These are phyloP conservation scores for Tyrannus savana DNA, from an alignment of 2,113 vertebrate genomes.

Conservation along the genomic window DNA sequence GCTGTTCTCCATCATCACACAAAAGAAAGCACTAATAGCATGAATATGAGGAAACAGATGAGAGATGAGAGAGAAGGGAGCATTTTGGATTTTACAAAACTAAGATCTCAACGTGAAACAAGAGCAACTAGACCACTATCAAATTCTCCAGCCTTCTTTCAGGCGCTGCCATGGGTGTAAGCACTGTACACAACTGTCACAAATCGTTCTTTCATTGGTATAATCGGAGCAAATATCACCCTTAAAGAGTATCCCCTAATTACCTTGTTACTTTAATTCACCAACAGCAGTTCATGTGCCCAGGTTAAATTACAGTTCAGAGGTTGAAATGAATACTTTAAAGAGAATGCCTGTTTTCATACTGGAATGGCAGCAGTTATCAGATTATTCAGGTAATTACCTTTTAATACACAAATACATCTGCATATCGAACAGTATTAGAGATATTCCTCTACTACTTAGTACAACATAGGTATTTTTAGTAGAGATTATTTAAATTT, in stretches of 20 bases:
- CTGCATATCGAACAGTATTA: neutral
- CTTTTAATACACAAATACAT: neutral
- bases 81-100: neutral
- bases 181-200: neutral
- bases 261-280: neutral
- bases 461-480: neutral
- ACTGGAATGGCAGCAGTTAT: neutral
- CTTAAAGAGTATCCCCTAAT: neutral
- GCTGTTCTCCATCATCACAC: neutral
- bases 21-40: neutral
- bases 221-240: neutral
- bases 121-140: neutral
- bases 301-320: conserved; percentile 22
- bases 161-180: neutral
- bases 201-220: neutral
- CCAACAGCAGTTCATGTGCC: neutral
- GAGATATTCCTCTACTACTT: neutral
- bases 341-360: neutral
- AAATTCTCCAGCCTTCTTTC: neutral
- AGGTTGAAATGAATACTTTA: neutral
- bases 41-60: neutral
- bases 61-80: neutral
- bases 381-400: neutral
- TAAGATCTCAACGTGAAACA: neutral
- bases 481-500: neutral